Conservation (phyloP, 2,888 invertebrate species). For the Spialia ferax region DNA sequence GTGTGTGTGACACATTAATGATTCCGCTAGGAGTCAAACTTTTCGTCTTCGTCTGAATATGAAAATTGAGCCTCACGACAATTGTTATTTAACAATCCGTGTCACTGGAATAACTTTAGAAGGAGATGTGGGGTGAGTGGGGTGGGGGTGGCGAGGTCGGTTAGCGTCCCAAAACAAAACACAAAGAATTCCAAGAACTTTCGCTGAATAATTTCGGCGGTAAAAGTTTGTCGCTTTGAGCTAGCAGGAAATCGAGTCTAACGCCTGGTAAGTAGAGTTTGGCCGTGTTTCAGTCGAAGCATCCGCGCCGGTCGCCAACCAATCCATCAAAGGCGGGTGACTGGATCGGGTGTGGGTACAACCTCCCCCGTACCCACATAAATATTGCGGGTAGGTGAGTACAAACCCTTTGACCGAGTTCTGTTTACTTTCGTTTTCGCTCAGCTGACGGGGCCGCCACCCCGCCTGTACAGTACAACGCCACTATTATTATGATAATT, state of each 20-base stretch:
- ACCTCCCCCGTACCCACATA: constrained; percentile 82
- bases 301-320: constrained; percentile 84
- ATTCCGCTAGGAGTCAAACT: constrained; percentile 14
- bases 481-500: constrained; percentile 85
- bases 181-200: constrained; percentile 78
- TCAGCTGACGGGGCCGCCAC: constrained; percentile 84
- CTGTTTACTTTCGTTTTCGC: constrained; percentile 87
- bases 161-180: constrained; percentile 69
- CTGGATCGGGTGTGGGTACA: constrained; percentile 76
- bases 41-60: constrained; percentile 22
- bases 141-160: constrained; percentile 51
- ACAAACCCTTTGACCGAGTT: constrained; percentile 88
- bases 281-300: constrained; percentile 78
- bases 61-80: constrained; percentile 48
- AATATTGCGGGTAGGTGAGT: constrained; percentile 87
- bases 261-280: constrained; percentile 72
- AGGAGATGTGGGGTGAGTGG: constrained; percentile 53
- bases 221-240: constrained; percentile 71
- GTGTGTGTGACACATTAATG: background rate
- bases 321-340: constrained; percentile 86
- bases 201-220: constrained; percentile 79
- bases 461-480: constrained; percentile 70
- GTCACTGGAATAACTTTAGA: constrained; percentile 63
- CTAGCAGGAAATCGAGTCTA: constrained; percentile 78
- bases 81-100: constrained; percentile 59